Base-by-base conservation (phyloP, 1,140 invertebrate genomes). In the Apis dorsata region DNA sequence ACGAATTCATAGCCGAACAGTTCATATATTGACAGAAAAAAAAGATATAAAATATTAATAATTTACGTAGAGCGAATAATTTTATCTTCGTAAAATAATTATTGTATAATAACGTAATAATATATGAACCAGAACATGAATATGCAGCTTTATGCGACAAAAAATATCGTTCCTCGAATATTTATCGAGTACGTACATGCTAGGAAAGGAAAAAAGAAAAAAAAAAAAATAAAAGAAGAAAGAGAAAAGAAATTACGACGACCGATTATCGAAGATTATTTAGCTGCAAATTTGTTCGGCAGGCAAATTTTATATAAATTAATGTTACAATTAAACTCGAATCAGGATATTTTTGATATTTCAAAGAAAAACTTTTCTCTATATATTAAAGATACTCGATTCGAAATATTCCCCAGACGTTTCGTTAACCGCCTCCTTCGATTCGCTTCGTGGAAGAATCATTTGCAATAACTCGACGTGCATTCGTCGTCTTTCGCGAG, bases 41-140 rank as follows among this genome's bases (percentile, higher is more conserved):
- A 87, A 83, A 88, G 81, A 80, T 92, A 91, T 88, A 92, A 93
- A 93, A 90, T 84, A 86, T 87, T 57, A 89, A 93, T 93, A 92
- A 93, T 90, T 93, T 93, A 92, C 88, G 88, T 88, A 87, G 81
- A 91, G 78, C 88, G 86, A 89, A 85, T 88, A 87, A 88, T 88
- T 89, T 88, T 89, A 62, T 85, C 88, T 88, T 78, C 75, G 89
- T 91, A 91, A 92, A 91, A 92, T 85, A 78, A 84, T 65, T 81
- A 76, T 77, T 74, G 28, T 59, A 51, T 21, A 70, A 60, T 7
- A 5, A 44, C 3, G 34, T 34, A 34, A 34, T 34, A 34, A 34
- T 44, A 44, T 44, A 76, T n/a, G 24, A 13, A 60, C 17, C 55
- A 44, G 8, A 24, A 81, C 60, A 28, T 63, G 19, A 44, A 44